Percentiles rank a stretch among this genome's conserved stretches.
Evolutionary conservation across 2,113 vertebrate genomes (phyloP).

Genomic region (Leiothrix lutea): DNA sequence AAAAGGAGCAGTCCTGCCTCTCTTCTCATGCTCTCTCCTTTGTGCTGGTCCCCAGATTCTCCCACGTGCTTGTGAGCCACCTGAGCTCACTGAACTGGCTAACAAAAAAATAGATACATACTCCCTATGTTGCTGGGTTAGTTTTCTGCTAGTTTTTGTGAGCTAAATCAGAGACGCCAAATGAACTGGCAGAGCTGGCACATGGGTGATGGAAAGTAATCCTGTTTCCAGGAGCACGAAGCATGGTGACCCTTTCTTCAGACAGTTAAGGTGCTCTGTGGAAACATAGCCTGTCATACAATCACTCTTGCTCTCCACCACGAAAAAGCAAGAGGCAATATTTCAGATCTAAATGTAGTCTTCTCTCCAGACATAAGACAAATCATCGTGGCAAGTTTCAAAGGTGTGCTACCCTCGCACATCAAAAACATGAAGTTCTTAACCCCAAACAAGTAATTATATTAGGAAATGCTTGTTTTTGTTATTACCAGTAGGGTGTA

Average conservation of each 20-base stretch:
- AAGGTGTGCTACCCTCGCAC: not conserved
- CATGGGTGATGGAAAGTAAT: not conserved
- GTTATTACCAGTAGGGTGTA: not conserved
- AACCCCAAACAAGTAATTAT: not conserved
- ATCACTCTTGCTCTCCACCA: not conserved
- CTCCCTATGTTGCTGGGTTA: not conserved
- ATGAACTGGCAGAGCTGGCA: not conserved
- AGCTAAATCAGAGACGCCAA: not conserved
- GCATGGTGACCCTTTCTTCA: not conserved
- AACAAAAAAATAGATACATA: not conserved
- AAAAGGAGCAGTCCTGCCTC: not conserved
- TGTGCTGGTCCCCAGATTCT: not conserved
- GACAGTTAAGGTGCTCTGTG: not conserved
- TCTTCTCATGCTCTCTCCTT: not conserved
- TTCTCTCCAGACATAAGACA: not conserved
- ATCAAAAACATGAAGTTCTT: not conserved
- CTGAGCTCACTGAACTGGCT: not conserved
- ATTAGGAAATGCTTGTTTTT: not conserved
- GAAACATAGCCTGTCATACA: not conserved
- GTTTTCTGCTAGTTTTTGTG: not conserved
- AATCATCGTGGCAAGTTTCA: not conserved
- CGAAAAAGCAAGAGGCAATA: not conserved
- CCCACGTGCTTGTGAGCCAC: not conserved
- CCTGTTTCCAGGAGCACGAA: not conserved
- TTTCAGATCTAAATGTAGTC: not conserved